Percentiles rank a stretch among this genome's conserved stretches.
Evolutionary conservation across 2,797 vertebrate genomes (phyloP).

Genomic region (Dermochelys coriacea): DNA sequence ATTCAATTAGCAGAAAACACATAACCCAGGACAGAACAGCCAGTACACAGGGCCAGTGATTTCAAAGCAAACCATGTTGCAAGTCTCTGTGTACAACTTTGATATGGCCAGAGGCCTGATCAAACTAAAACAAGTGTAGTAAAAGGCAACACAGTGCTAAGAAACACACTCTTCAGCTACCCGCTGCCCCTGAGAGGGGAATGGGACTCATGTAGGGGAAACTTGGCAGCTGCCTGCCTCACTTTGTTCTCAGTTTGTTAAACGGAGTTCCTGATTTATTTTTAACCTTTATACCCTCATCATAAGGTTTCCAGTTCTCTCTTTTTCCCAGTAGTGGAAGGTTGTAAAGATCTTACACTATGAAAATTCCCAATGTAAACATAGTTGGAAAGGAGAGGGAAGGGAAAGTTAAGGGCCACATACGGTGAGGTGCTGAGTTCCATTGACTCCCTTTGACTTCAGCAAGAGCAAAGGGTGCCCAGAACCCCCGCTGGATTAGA

Average conservation of each 20-base stretch:
- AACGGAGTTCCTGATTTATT: neutral
- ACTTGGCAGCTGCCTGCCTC: neutral
- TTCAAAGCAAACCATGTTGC: neutral
- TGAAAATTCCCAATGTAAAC: neutral
- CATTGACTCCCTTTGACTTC: neutral
- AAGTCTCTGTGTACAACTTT: neutral
- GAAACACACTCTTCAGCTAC: rapidly evolving
- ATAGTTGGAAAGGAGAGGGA: neutral
- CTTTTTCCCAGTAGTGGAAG: neutral
- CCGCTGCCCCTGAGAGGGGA: neutral
- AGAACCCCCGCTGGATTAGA: neutral
- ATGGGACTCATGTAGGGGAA: rapidly evolving
- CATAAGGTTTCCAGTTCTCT: neutral
- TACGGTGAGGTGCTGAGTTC: neutral
- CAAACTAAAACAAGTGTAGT: rapidly evolving
- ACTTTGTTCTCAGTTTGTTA: neutral
- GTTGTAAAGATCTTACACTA: neutral
- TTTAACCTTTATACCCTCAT: neutral
- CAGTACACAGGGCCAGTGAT: neutral
- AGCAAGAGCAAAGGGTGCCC: neutral
- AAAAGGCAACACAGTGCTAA: neutral
- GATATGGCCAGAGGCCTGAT: neutral
- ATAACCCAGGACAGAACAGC: neutral
- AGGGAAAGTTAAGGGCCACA: neutral
- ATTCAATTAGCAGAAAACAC: neutral